These are phyloP conservation scores for Eilema griseolum DNA, from an alignment of 2,888 invertebrate species.

Conservation along the genomic window DNA sequence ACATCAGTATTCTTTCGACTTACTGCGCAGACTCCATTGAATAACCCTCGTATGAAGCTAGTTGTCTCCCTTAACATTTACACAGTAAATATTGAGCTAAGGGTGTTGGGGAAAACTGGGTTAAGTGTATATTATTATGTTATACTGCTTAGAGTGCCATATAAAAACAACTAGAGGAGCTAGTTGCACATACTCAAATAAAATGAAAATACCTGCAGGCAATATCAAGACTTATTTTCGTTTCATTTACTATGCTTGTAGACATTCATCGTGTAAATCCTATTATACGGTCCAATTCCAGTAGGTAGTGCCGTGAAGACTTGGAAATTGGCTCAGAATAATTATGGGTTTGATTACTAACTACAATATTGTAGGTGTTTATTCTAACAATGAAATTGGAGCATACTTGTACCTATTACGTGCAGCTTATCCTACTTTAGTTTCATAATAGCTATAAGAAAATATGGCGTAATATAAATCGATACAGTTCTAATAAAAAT, in stretches of 20 bases:
- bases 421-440: neutral
- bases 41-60: constrained; percentile 18
- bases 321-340: constrained; percentile 6
- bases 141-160: constrained; percentile 31
- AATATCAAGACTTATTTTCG: neutral
- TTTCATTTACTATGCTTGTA: constrained; percentile 3
- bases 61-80: constrained; percentile 27
- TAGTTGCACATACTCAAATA: constrained; percentile 16
- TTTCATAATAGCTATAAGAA: neutral
- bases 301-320: neutral
- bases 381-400: neutral
- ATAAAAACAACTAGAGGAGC: constrained; percentile 35
- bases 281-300: constrained; percentile 2
- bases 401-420: neutral
- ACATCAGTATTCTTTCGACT: neutral
- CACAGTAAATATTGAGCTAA: constrained; percentile 35
- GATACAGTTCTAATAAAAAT: too few relatives aligned
- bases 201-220: constrained; percentile 8
- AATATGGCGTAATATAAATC: neutral
- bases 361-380: neutral
- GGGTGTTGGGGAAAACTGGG: constrained; percentile 30
- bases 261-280: neutral
- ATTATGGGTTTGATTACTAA: neutral
- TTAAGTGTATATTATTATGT: constrained; percentile 43
- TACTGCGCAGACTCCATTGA: constrained; percentile 7